Conservation (phyloP, 2,113 vertebrate species). For the Colossoma macropomum region DNA sequence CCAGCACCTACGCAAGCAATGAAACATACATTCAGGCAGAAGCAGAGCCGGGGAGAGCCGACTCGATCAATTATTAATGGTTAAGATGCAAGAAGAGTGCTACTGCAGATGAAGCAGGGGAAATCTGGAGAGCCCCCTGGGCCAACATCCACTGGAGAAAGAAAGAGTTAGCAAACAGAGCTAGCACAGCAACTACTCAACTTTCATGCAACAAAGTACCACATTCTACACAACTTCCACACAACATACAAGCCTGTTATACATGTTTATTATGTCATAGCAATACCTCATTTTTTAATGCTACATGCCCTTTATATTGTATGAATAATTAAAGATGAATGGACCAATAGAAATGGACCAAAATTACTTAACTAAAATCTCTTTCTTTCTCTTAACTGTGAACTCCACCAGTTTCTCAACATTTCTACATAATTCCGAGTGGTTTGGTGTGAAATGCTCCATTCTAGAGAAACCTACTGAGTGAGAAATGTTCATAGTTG, state of each 20-base stretch:
- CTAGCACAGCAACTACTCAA: neutral
- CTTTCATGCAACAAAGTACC: neutral
- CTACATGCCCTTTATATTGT: too few relatives aligned
- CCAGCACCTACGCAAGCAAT: neutral
- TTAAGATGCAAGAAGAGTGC: constrained; percentile 70
- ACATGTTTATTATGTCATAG: neutral
- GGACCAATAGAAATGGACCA: too few relatives aligned
- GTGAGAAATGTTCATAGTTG: too few relatives aligned
- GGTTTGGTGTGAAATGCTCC: too few relatives aligned
- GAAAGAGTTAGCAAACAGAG: constrained; percentile 7
- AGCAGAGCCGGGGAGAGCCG: constrained; percentile 60
- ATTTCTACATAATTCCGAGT: too few relatives aligned
- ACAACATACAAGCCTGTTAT: neutral
- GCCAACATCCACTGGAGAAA: constrained; percentile 22
- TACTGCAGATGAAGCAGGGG: constrained; percentile 46
- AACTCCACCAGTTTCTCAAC: too few relatives aligned
- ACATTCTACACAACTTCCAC: neutral
- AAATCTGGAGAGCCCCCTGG: constrained; percentile 32
- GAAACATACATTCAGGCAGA: constrained; percentile 51
- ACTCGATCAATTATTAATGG: constrained; percentile 78
- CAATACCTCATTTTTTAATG: too few relatives aligned
- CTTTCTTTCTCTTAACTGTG: too few relatives aligned
- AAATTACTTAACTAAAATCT: too few relatives aligned
- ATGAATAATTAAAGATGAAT: too few relatives aligned
- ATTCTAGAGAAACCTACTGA: too few relatives aligned